Evolutionary conservation across 1,140 invertebrate genomes (phyloP).

Genomic region (Melitaea cinxia): DNA sequence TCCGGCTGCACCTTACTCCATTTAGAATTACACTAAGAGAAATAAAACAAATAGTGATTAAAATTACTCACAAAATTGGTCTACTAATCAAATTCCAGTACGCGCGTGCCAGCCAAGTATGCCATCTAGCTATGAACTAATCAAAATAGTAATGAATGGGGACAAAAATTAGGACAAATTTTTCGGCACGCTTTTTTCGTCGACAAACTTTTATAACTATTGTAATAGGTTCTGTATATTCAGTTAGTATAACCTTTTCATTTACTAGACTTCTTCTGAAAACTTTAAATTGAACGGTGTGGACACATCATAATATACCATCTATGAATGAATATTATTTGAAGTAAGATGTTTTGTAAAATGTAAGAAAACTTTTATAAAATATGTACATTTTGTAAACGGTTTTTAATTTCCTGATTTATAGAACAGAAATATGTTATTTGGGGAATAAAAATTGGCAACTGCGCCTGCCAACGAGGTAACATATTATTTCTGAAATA

Average conservation of each 20-base stretch:
- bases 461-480: neutral
- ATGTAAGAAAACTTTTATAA: no score
- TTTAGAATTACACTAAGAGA: neutral
- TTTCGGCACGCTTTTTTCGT: neutral
- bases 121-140: neutral
- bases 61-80: neutral
- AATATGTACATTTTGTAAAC: neutral
- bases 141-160: neutral
- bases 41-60: neutral
- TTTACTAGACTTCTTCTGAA: no score
- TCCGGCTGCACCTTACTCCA: no score
- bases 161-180: neutral
- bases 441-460: constrained; percentile 4
- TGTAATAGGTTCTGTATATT: no score
- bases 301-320: no score
- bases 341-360: no score
- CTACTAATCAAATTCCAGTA: neutral
- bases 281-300: no score
- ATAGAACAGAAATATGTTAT: neutral
- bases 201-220: no score
- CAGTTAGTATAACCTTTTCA: no score
- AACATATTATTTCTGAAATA: no score
- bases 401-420: neutral
- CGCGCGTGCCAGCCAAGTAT: neutral
- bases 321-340: no score